Percentiles rank a stretch among this genome's conserved stretches.
phyloP scores from a whole-genome alignment of 2,888 invertebrate species.

The Lamellibrachia columna region DNA sequence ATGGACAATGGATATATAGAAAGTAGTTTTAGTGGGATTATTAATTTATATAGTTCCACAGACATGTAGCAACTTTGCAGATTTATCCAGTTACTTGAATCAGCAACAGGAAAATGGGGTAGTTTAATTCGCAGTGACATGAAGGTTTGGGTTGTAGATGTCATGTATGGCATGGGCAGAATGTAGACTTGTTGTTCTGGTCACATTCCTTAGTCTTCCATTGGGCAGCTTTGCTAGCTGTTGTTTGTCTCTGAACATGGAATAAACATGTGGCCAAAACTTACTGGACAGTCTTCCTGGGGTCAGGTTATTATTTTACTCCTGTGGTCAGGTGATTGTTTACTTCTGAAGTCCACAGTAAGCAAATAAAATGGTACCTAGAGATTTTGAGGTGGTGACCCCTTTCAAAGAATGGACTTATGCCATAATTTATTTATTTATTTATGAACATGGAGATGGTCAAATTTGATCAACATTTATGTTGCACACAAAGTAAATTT shows the following conservation, averaged over 20 bases:
- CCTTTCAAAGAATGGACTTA: neutral
- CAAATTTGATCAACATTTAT: neutral
- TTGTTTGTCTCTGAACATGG: neutral
- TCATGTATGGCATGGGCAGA: conserved; percentile 16
- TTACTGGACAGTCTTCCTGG: conserved; percentile 5
- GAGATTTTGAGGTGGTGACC: neutral
- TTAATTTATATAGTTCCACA: neutral
- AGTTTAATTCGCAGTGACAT: neutral
- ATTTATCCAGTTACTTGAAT: too few relatives aligned
- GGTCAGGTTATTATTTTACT: neutral
- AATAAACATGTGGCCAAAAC: neutral
- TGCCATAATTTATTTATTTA: neutral
- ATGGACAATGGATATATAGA: neutral
- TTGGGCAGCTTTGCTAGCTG: neutral
- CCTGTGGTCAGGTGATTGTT: neutral
- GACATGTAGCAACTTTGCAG: too few relatives aligned
- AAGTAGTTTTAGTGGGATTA: neutral
- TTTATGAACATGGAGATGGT: neutral
- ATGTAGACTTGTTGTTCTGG: neutral
- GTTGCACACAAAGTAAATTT: neutral
- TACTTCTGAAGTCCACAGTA: too few relatives aligned
- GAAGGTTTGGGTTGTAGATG: neutral
- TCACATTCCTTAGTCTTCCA: neutral
- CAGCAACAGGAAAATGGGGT: neutral
- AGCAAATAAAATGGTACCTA: neutral